Percentiles rank a stretch among this genome's conserved stretches.
Evolutionary conservation across 2,797 vertebrate species (phyloP).

Genomic region (Halcyon smyrnensis): DNA sequence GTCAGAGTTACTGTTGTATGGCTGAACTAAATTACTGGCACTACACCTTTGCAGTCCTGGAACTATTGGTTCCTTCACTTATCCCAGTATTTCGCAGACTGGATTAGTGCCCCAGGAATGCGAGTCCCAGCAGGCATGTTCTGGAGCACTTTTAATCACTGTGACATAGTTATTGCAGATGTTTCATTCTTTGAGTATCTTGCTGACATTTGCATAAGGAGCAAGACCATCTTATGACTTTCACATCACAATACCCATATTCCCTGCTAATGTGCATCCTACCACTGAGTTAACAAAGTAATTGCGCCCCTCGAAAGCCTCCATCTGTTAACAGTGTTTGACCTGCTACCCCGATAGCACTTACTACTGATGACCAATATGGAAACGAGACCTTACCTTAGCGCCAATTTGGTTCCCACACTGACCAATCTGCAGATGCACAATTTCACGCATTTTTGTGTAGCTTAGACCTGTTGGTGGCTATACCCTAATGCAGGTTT

Average conservation of each 20-base stretch:
- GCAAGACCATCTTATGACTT: background rate
- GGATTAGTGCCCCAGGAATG: background rate
- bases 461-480: background rate
- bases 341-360: background rate
- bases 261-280: background rate
- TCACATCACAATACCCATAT: background rate
- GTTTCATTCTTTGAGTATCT: background rate
- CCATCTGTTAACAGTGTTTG: background rate
- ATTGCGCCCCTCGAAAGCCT: accelerated
- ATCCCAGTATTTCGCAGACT: background rate
- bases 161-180: background rate
- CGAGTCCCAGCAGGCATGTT: background rate
- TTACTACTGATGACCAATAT: accelerated
- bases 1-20: background rate
- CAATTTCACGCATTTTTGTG: constrained; percentile 93
- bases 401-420: constrained; percentile 97
- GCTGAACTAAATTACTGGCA: background rate
- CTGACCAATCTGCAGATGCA: constrained; percentile 97
- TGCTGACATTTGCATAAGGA: background rate
- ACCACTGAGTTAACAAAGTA: background rate
- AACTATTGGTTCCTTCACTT: background rate
- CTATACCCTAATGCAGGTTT: background rate
- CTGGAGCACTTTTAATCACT: background rate
- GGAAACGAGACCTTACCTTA: constrained; percentile 84
- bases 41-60: background rate